Evolutionary conservation across 2,113 vertebrate species (phyloP), one percentile per base, ranked within the genome.

Genomic region (Psilopogon haemacephalus): DNA sequence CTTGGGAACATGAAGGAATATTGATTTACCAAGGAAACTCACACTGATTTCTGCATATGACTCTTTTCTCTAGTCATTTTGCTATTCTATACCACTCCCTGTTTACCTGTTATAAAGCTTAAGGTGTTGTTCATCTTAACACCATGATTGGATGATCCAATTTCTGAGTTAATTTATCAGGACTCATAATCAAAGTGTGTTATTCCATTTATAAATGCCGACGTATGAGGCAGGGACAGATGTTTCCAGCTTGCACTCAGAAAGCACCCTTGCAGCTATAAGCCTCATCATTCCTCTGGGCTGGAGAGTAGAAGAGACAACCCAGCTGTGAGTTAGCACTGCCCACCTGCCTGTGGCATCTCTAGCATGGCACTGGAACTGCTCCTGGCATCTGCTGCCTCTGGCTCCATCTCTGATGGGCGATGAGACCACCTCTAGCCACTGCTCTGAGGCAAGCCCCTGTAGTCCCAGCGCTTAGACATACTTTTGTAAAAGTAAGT

Each of bases 271-370:
- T 15, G 35, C 19, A 65, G 8, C 50, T 65, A 2, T 5, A 32
- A 1, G 4, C n/a, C 16, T 19, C 0, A 0, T 24, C 21, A 9
- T n/a, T 76, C 14, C 58, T 46, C 30, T 0, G 1, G 35, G 3
- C 38, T 54, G 42, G n/a, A 48, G n/a, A 46, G 73, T 30, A 59
- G 9, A 27, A n/a, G n/a, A 20, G 19, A 37, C 15, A 64, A 32
- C 11, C 1, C 1, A 1, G 5, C 38, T 30, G 24, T 20, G 28
- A 73, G 26, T 32, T 18, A 48, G 30, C 1, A 1, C 37, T 8
- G 2, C 6, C 78, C 2, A 0, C 13, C 33, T 0, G 0, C 37
- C n/a, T 18, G 58, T 18, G 50, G 33, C 21, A 23, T 18, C 26
- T 17, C 19, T 20, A 15, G 20, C 12, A 48, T 21, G 46, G 46